phyloP scores from a whole-genome alignment of 2,888 invertebrate species.

The Hypsopygia costalis region DNA sequence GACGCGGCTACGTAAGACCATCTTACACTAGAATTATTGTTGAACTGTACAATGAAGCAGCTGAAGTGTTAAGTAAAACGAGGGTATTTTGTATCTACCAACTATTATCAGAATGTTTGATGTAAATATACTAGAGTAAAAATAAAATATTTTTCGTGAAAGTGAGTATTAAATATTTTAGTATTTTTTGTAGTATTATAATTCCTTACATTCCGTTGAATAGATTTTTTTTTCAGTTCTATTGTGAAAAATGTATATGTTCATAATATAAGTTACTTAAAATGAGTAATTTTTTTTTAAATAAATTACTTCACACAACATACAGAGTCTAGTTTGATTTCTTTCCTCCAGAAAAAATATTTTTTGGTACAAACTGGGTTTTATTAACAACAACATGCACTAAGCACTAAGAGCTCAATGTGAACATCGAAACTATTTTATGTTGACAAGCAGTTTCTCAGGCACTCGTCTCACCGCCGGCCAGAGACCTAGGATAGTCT shows the following conservation, averaged over 20 bases:
- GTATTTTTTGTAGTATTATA: constrained; percentile 46
- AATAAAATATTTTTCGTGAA: constrained; percentile 38
- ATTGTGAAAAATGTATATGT: constrained; percentile 36
- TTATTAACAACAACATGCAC: no score
- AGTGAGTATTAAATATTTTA: constrained; percentile 31
- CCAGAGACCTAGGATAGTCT: no score
- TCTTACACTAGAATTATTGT: no score
- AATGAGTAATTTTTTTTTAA: constrained; percentile 18
- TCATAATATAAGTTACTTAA: constrained; percentile 12
- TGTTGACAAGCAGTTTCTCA: no score
- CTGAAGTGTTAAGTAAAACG: not conserved
- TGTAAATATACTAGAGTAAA: constrained; percentile 47
- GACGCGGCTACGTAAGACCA: no score
- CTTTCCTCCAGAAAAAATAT: no score
- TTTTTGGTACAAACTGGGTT: no score
- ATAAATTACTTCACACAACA: constrained; percentile 25
- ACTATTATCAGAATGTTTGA: constrained; percentile 16
- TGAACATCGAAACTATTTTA: no score
- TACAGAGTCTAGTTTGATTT: constrained; percentile 17
- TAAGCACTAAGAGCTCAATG: no score
- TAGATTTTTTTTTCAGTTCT: constrained; percentile 28
- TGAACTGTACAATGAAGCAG: not conserved
- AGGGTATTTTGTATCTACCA: constrained; percentile 7
- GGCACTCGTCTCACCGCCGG: no score
- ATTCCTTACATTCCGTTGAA: constrained; percentile 59